Base-by-base conservation (phyloP, 2,113 vertebrate species). In the Callionymus lyra region DNA sequence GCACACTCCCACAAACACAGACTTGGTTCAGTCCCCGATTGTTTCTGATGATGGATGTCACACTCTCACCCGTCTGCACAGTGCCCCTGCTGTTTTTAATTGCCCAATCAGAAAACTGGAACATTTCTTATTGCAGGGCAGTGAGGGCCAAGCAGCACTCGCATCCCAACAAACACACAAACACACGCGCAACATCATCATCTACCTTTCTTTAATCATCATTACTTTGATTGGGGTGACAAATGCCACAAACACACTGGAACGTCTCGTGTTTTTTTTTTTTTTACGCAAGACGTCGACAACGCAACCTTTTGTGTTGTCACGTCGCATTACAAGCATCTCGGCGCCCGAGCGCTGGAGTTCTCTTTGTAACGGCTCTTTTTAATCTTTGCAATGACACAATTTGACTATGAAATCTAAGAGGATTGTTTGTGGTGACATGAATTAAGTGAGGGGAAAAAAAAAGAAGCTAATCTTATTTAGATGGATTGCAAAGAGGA, bases 51-150 rank as follows among this genome's bases (percentile, higher is more conserved):
- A 81, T 81, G 69, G 75, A 82, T 82, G 77, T 75, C 60, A 78
- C 80, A 79, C 68, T 75, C 64, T 75, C 70, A 69, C 66, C 65
- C 65, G 69, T 78, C 75, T 73, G 65, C 70, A 66, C 63, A 51
- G 56, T 63, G 47, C 77, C 70, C 80, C 77, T 76, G 77, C 80
- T 80, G 80, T 58, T 79, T 82, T 82, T 82, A 82, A 82, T 79
- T 82, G 77, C 75, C 75, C 75, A 75, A 79, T 82, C 75, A 79
- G 75, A 75, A 71, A 72, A 60, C 70, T 73, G 68, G 68, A 70
- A 80, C 77, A 80, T 82, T 80, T 75, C 65, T 80, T 80, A 79
- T 74, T 77, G 66, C 53, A 49, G 72, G 69, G 64, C 68, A 71
- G 67, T 82, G 76, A 73, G 67, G 70, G n/a, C 44, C 57, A 73